Base-by-base conservation (phyloP, 2,113 vertebrate species). In the Neogale vison region DNA sequence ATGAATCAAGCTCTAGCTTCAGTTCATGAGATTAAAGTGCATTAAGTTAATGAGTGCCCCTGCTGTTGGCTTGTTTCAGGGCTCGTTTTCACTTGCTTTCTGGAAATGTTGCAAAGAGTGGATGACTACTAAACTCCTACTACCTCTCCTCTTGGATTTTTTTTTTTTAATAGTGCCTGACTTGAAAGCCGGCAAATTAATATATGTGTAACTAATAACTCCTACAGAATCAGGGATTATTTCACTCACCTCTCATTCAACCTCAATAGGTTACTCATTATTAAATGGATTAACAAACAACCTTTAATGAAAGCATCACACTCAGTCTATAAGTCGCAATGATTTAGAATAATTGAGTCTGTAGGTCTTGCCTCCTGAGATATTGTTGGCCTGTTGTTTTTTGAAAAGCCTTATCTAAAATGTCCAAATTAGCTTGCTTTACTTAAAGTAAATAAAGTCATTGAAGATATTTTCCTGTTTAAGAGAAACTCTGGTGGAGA, bases 181-280 rank as follows among this genome's bases (percentile, higher is more conserved):
- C 87, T 82, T 86, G 90, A 97, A 95, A 93, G 91, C 80, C 88
- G 80, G 26, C 88, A 85, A 85, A 92, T 97, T 93, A 72, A 77
- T 93, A 45, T 47, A 57, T 89, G 65, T 67, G 42, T 52, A 92
- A 84, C 91, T 95, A 97, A 95, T 94, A 69, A 83, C 23, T 36
- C 29, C 20, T 72, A 72, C 36, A 34, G 81, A 96, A 94, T 87
- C 82, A 42, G 26, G 65, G 77, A 91, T 96, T 91, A 50, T 61
- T 93, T 93, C 85, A 91, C 59, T 90, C 72, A 67, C 45, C 31
- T 93, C 81, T 94, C 24, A 29, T 65, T 82, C 86, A 61, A 15
- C 52, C 42, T 77, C 24, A 45, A 61, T 88, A 95, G 79, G 31
- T 96, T 88, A 71, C 92, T 97, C 52, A 91, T 61, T 97, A 59